Percentiles rank a stretch among this genome's conserved stretches.
These are phyloP conservation scores for Hippolais icterina DNA, from an alignment of 2,113 vertebrate species.

Conservation along the genomic window DNA sequence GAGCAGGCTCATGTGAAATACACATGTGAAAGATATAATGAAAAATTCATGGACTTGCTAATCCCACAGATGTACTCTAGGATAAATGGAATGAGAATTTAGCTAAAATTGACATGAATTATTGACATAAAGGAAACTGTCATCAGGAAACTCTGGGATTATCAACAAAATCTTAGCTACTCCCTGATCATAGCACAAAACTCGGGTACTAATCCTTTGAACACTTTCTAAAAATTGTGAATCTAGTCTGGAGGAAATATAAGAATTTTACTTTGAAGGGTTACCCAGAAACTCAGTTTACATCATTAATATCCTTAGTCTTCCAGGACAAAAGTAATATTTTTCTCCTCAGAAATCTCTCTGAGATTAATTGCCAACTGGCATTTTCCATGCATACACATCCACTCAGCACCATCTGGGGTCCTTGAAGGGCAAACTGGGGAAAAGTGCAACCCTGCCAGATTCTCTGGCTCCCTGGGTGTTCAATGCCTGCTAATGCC, in stretches of 20 bases:
- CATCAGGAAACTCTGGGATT: neutral
- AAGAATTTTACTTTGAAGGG: neutral
- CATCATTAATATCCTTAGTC: neutral
- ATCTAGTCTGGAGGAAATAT: neutral
- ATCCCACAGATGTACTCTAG: neutral
- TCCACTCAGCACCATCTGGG: neutral
- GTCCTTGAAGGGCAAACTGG: neutral
- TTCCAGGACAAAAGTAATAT: neutral
- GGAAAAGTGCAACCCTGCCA: neutral
- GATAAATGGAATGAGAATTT: neutral
- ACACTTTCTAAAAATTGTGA: neutral
- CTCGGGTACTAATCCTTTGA: neutral
- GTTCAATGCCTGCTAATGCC: neutral
- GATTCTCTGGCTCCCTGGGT: neutral
- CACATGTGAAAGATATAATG: constrained; percentile 5
- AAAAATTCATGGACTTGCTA: constrained; percentile 30
- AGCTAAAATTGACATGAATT: neutral
- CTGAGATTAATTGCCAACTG: neutral
- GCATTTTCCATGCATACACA: neutral
- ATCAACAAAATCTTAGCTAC: neutral
- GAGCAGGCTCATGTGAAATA: constrained; percentile 2
- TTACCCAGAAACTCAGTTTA: neutral
- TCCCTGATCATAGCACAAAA: neutral
- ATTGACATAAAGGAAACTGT: neutral
- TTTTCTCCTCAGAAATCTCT: neutral